A percentile compares a stretch with the other conserved stretches of the same genome.
These are phyloP conservation scores for Sylvilagus floridanus DNA, from an alignment of 2,797 vertebrate genomes.

Conservation along the genomic window DNA sequence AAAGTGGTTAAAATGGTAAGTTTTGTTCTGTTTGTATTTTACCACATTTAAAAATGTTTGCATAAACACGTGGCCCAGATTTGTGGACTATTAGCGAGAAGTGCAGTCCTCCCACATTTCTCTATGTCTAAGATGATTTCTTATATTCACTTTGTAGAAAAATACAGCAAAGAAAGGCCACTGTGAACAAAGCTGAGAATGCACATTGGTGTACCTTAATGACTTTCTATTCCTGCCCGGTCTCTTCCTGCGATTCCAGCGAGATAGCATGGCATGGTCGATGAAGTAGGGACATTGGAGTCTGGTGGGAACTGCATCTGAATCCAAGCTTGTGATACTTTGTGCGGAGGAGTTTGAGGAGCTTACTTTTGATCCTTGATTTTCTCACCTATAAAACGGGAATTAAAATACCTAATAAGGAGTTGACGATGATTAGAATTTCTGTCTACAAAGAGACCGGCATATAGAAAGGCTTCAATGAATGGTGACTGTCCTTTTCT, in stretches of 20 bases:
- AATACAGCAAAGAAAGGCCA: not conserved
- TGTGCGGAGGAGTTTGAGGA: not conserved
- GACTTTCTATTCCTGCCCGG: not conserved
- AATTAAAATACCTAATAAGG: not conserved
- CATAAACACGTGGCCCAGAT: not conserved
- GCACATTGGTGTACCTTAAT: not conserved
- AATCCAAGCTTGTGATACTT: not conserved
- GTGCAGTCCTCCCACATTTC: not conserved
- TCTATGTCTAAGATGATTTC: not conserved
- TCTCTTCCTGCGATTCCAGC: not conserved
- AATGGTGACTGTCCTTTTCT: not conserved
- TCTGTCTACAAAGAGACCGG: not conserved
- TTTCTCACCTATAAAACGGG: not conserved
- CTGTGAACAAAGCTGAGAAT: not conserved
- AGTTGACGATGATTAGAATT: not conserved
- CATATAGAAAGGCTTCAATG: not conserved
- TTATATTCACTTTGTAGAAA: not conserved
- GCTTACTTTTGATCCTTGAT: not conserved
- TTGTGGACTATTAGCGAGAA: not conserved
- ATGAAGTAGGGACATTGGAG: not conserved
- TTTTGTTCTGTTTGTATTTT: not conserved
- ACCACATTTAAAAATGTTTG: not conserved
- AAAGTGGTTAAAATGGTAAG: not conserved
- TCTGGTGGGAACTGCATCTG: not conserved
- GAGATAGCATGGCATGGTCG: not conserved